A percentile compares a stretch with the other conserved stretches of the same genome.
phyloP scores from a whole-genome alignment of 2,797 vertebrate genomes.

The Hybognathus amarus region DNA sequence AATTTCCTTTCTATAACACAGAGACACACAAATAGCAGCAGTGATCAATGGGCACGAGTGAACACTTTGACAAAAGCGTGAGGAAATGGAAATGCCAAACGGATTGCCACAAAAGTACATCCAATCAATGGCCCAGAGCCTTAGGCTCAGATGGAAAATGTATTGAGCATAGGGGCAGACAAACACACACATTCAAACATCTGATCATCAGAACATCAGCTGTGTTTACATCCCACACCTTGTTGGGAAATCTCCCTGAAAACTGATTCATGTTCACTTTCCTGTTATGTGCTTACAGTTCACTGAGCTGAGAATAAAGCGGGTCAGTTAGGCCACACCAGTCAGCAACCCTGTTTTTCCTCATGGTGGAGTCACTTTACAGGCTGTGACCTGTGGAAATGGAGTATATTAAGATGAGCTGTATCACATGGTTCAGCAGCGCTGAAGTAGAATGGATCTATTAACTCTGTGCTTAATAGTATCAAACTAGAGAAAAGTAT shows the following conservation, averaged over 20 bases:
- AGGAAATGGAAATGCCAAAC: slow-evolving; percentile 37
- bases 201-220: slow-evolving; percentile 32
- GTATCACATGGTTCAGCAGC: not conserved
- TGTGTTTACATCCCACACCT: slow-evolving; percentile 22
- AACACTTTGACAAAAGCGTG: not conserved
- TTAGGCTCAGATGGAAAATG: slow-evolving; percentile 51
- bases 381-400: not conserved
- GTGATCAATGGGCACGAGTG: slow-evolving; percentile 28
- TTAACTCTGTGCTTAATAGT: not conserved
- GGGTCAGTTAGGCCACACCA: slow-evolving; percentile 7
- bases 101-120: slow-evolving; percentile 46
- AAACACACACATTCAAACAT: slow-evolving; percentile 27
- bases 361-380: not conserved
- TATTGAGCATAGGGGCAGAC: slow-evolving; percentile 32
- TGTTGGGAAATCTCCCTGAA: slow-evolving; percentile 3
- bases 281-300: slow-evolving; percentile 14
- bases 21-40: slow-evolving; percentile 1
- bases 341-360: not conserved
- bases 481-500: not conserved
- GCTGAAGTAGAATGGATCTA: not conserved
- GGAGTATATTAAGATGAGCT: not conserved
- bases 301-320: not conserved
- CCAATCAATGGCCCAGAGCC: slow-evolving; percentile 61
- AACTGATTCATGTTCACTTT: slow-evolving; percentile 21
- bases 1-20: not conserved